Evolutionary conservation across 1,140 invertebrate genomes (phyloP).

Genomic region (Bursaphelenchus mucronatus): DNA sequence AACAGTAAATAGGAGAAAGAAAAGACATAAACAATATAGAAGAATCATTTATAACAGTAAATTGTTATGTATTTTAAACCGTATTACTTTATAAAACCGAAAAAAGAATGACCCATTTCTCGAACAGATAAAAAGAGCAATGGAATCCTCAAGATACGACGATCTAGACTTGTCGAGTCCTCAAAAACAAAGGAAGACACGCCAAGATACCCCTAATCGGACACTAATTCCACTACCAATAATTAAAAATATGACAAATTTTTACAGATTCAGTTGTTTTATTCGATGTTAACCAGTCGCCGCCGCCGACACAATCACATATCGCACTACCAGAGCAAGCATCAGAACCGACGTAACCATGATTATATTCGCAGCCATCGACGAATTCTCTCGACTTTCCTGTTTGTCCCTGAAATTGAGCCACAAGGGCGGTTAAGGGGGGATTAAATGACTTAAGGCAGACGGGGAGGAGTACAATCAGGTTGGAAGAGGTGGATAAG

Average conservation of each 20-base stretch:
- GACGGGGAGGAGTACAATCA: not conserved
- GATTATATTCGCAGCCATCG: constrained; percentile 53
- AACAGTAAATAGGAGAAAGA: no score
- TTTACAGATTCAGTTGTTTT: not conserved
- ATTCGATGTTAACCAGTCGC: constrained; percentile 7
- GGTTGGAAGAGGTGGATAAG: not conserved
- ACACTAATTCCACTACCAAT: no score
- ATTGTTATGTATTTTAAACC: no score
- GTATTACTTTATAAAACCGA: not conserved
- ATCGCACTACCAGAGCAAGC: constrained; percentile 57
- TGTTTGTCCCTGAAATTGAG: no score
- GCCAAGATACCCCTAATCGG: no score
- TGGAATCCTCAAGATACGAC: not conserved
- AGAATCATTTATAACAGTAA: no score
- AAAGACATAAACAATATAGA: no score
- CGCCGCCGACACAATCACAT: constrained; percentile 46
- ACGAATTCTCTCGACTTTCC: constrained; percentile 29
- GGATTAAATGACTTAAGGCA: not conserved
- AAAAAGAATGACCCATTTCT: not conserved
- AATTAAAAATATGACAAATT: no score
- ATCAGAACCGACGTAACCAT: constrained; percentile 55
- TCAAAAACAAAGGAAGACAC: no score
- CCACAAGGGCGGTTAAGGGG: no score
- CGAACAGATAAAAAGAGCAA: not conserved
- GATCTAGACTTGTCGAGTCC: not conserved